phyloP scores from a whole-genome alignment of 2,797 vertebrate genomes.

The Lindbergichthys nudifrons region DNA sequence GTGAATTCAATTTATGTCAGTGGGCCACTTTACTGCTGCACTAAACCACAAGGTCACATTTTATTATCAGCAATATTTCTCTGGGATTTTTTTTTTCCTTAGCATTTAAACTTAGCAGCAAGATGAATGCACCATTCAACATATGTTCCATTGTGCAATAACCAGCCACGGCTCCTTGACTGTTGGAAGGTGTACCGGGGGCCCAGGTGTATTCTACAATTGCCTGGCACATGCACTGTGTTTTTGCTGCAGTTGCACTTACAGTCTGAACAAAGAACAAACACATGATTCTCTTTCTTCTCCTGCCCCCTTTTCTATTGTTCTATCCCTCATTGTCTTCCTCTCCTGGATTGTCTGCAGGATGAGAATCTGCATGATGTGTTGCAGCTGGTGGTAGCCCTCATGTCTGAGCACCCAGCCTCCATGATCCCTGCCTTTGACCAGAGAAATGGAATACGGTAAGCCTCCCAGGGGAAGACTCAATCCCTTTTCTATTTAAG shows the following conservation, averaged over 20 bases:
- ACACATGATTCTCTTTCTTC: neutral
- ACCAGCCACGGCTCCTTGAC: neutral
- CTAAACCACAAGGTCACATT: conserved; percentile 34
- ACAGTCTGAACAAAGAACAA: conserved; percentile 11
- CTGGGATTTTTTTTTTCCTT: conserved; percentile 16
- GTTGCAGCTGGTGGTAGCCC: conserved; percentile 94
- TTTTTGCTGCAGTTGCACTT: conserved; percentile 20
- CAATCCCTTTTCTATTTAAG: conserved; percentile 36
- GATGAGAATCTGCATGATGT: conserved; percentile 98
- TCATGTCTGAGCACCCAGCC: conserved; percentile 95
- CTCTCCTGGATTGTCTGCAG: conserved; percentile 73
- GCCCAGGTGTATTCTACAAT: conserved; percentile 15
- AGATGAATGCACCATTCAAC: conserved; percentile 20
- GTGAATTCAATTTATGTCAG: conserved; percentile 30
- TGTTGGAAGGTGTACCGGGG: conserved; percentile 1
- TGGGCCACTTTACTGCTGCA: conserved; percentile 25
- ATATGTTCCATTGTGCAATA: conserved; percentile 2
- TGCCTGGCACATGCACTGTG: conserved; percentile 3
- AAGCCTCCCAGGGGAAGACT: conserved; percentile 49
- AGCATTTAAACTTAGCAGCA: conserved; percentile 11
- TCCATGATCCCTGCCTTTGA: conserved; percentile 98
- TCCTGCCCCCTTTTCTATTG: neutral
- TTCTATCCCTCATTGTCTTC: neutral
- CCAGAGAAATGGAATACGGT: conserved; percentile 97
- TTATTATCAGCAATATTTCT: conserved; percentile 28